Conservation (phyloP, 1,140 invertebrate genomes). For the Cyphomyrmex costatus region DNA sequence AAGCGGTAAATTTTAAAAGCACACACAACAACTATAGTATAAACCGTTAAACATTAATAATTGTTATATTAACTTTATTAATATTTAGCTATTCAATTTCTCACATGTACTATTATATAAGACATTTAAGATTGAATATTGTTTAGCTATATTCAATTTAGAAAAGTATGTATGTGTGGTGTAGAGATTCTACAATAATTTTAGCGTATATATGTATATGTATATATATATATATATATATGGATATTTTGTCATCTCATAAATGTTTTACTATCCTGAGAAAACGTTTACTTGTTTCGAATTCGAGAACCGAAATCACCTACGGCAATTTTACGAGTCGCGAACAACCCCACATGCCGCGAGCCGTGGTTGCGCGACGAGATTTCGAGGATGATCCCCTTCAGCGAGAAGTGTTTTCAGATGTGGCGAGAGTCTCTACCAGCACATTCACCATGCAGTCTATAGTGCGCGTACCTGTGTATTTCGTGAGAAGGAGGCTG, state of each 20-base stretch:
- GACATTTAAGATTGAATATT: too few relatives aligned
- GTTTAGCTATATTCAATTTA: neutral
- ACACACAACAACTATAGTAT: neutral
- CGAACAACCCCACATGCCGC: conserved; percentile 18
- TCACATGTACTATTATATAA: too few relatives aligned
- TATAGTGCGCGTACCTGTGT: neutral
- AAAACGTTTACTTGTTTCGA: conserved; percentile 41
- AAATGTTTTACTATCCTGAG: neutral
- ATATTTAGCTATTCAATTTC: neutral
- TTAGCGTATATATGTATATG: neutral
- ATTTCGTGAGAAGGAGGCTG: neutral
- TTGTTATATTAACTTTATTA: neutral
- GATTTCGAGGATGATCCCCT: conserved; percentile 51
- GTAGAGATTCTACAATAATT: neutral
- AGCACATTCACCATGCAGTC: neutral
- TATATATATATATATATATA: too few relatives aligned
- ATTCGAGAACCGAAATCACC: conserved; percentile 34
- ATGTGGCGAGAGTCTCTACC: conserved; percentile 44
- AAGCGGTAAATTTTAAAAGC: neutral
- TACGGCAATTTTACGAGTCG: conserved; percentile 61
- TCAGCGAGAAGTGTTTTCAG: conserved; percentile 54
- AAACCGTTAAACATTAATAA: neutral
- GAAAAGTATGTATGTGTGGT: neutral
- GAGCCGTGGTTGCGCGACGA: conserved; percentile 20
- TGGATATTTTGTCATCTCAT: neutral